Base-by-base conservation (phyloP, 2,113 vertebrate genomes). In the Turdus rufiventris region DNA sequence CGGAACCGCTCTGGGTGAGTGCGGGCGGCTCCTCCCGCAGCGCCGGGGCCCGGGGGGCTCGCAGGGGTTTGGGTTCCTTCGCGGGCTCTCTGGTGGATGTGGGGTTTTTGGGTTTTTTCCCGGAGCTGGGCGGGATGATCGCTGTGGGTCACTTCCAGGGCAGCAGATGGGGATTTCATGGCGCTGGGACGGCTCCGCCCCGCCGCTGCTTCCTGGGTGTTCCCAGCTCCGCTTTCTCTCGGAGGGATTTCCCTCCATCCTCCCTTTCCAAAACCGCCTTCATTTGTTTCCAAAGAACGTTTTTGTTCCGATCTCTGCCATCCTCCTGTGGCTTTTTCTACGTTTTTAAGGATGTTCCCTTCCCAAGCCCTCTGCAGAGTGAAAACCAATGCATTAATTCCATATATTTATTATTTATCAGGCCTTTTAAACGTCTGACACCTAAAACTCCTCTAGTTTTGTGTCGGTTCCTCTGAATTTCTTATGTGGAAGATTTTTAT, bases 251-350 rank as follows among this genome's bases (percentile, higher is more conserved):
- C 18, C 34, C 19, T 65, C 58, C 1, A 6, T 38, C 7, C 9
- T 18, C 6, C 23, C 23, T 29, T 9, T 15, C n/a, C 42, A 8
- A 40, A 65, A 74, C 19, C 14, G 7, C 24, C 8, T 74, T 48
- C 10, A 2, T n/a, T 4, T 53, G 18, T 53, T 29, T 2, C 29
- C 8, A 40, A 40, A 4, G 2, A 56, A 3, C 11, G 2, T 36
- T 38, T 31, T 45, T 29, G 23, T 18, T 33, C 28, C 20, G 16
- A 6, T 56, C 21, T 66, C 62, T 33, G 51, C 12, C 9, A 5
- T 40, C 10, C 7, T 34, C 5, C 24, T 8, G 50, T 8, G 21
- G 40, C 23, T 47, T 20, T 40, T 40, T 18, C 12, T 48, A 24
- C 12, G 0, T n/a, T 26, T 56, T 18, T 8, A 24, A 8, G 60